These are phyloP conservation scores for Calidris pygmaea DNA, from an alignment of 2,113 vertebrate genomes.

Conservation along the genomic window DNA sequence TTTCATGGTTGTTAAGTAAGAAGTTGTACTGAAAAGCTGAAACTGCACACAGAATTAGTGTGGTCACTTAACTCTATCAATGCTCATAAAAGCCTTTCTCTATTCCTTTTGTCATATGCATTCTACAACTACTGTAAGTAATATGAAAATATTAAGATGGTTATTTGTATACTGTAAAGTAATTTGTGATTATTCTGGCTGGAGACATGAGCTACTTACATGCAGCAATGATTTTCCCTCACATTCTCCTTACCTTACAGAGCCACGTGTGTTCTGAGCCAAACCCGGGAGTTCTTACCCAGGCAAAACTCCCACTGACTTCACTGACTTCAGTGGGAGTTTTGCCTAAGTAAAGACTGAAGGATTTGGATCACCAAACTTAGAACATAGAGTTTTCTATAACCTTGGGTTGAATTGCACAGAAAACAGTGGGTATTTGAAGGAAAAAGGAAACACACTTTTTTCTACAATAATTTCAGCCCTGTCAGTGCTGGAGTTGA, in stretches of 20 bases:
- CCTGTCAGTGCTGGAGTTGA: conserved; percentile 41
- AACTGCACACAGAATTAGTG: neutral
- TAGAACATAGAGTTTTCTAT: conserved; percentile 38
- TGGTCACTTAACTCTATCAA: neutral
- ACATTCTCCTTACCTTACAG: neutral
- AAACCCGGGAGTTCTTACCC: conserved; percentile 3
- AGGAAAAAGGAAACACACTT: conserved; percentile 37
- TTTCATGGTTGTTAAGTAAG: neutral
- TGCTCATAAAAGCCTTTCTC: neutral
- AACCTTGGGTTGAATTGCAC: neutral
- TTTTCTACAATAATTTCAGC: conserved; percentile 41
- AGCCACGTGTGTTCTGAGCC: neutral
- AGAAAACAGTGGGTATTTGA: conserved; percentile 12
- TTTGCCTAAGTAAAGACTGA: conserved; percentile 56
- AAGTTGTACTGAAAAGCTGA: neutral
- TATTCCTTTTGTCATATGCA: rapidly evolving
- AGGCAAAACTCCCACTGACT: conserved; percentile 31
- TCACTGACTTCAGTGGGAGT: conserved; percentile 20
- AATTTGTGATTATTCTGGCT: neutral
- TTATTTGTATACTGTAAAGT: neutral
- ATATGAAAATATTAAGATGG: neutral
- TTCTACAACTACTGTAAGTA: neutral
- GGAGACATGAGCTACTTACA: neutral
- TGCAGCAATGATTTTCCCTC: neutral
- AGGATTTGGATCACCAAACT: conserved; percentile 42